Conservation (phyloP, 2,797 vertebrate genomes). For the Betta splendens region DNA sequence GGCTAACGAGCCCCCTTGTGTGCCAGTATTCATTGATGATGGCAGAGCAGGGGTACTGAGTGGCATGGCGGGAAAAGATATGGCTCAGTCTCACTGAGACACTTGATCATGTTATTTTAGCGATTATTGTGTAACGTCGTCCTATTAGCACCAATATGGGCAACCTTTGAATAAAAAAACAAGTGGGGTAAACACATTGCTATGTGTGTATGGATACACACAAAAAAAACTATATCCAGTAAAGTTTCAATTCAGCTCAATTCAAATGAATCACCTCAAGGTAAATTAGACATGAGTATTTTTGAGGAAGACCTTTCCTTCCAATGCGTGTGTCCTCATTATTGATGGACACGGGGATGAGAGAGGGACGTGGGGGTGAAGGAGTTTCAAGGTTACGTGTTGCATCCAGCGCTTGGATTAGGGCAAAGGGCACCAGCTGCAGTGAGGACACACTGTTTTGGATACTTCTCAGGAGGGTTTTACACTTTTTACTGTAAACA, state of each 20-base stretch:
- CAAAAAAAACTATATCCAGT: no score
- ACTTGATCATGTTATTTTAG: conserved; percentile 44
- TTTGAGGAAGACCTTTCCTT: conserved; percentile 80
- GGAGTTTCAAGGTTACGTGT: conserved; percentile 80
- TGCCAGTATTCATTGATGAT: conserved; percentile 82
- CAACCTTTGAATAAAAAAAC: conserved; percentile 8
- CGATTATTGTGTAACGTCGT: conserved; percentile 25
- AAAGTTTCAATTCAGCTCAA: no score
- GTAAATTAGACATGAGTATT: conserved; percentile 80
- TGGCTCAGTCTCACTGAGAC: conserved; percentile 49
- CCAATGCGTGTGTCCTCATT: conserved; percentile 72
- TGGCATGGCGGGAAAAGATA: conserved; percentile 66
- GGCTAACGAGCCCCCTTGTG: conserved; percentile 94
- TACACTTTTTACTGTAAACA: no score
- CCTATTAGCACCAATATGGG: conserved; percentile 21
- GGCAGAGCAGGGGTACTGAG: conserved; percentile 59
- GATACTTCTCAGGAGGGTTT: conserved; percentile 55
- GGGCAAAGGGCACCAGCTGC: conserved; percentile 55
- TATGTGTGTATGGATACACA: no score
- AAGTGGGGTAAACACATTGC: no score
- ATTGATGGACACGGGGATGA: conserved; percentile 72
- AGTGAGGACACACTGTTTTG: conserved; percentile 50
- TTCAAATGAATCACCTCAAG: no score
- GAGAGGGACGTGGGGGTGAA: conserved; percentile 19
- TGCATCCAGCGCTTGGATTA: conserved; percentile 68